Conservation (phyloP, 2,113 vertebrate species). For the Pleuronectes platessa region DNA sequence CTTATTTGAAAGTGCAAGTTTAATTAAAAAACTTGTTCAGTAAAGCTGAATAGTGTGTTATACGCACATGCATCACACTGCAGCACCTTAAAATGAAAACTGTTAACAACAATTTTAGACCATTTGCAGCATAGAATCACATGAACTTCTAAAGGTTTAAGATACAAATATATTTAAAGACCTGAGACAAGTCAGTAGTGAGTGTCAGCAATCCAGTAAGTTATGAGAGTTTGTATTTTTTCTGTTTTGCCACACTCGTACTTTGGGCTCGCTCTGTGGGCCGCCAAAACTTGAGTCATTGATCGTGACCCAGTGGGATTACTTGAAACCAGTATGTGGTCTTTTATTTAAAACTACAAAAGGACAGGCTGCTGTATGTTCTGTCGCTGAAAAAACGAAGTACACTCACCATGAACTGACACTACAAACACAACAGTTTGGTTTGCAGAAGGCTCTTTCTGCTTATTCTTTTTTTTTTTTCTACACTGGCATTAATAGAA, state of each 20-base stretch:
- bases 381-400: conserved; percentile 24
- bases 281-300: conserved; percentile 56
- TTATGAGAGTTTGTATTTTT: neutral
- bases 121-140: no score
- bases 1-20: no score
- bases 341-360: conserved; percentile 33
- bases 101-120: no score
- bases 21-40: no score
- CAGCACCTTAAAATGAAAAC: no score
- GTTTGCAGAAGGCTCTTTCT: conserved; percentile 17
- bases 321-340: conserved; percentile 65
- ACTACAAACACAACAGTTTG: conserved; percentile 58
- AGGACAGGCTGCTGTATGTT: conserved; percentile 31
- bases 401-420: conserved; percentile 45
- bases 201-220: no score
- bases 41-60: no score
- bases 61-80: no score
- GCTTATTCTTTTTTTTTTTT: conserved; percentile 9
- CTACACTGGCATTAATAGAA: conserved; percentile 27
- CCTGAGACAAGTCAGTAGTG: no score
- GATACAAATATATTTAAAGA: no score
- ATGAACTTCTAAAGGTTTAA: no score
- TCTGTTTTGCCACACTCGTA: neutral
- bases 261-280: neutral
- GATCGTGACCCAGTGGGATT: conserved; percentile 62